Evolutionary conservation across 2,113 vertebrate genomes (phyloP), one percentile per base, ranked within the genome.

Genomic region (Opisthocomus hoazin): DNA sequence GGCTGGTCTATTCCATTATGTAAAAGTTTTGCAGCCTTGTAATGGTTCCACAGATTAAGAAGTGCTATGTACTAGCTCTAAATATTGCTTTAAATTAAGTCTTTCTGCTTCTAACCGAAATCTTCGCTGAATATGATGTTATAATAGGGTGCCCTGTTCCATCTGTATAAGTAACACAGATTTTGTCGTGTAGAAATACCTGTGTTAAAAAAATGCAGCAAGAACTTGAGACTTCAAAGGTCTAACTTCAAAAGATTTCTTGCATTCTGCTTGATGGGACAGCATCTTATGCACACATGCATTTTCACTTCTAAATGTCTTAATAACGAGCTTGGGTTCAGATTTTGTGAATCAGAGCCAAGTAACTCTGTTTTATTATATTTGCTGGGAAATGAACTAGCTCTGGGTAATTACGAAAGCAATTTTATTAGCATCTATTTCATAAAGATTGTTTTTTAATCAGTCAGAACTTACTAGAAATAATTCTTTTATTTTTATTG

Each of bases 401-500:
- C 98, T 98, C 98, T 97, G 97, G 97, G 98, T 98, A 98, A 98
- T 98, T 98, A 98, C 98, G 98, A 98, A 98, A 98, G 98, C 98
- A 98, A 98, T 98, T 98, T 98, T 98, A 98, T 98, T 98, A 98
- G 98, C 98, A 98, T 98, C 98, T 98, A 98, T 98, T 98, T 98
- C 98, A 98, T 98, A 98, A 97, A 98, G 98, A 98, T 98, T 98
- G 98, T 98, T 98, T 98, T 98, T 98, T 98, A 98, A 98, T 98
- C 98, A 98, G 97, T 98, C 98, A 98, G 98, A 98, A 98, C 98
- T 98, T 98, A 98, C 98, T 98, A 98, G 98, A 98, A 98, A 98
- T 98, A 95, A 98, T 98, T 97, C 91, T 96, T 96, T 96, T 87
- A 74, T 94, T 97, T 97, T 98, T 97, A 97, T 98, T 97, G 97